Evolutionary conservation across 2,888 invertebrate genomes (phyloP).

Genomic region (Phymatocera aterrima): DNA sequence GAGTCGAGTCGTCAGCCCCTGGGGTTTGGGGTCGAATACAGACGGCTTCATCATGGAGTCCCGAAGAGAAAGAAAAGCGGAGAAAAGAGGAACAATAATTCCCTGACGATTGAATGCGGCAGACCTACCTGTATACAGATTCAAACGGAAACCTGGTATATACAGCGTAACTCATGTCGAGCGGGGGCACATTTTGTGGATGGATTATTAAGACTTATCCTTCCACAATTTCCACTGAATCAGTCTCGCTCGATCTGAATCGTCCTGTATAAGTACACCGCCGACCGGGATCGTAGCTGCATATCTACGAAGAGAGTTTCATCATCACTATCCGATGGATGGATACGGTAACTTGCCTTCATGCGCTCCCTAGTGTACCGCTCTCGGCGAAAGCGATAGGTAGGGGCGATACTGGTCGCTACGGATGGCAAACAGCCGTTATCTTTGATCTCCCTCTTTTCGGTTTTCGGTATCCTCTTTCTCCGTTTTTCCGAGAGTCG

Average conservation of each 20-base stretch:
- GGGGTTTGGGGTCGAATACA: too few species aligned
- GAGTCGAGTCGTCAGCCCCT: too few species aligned
- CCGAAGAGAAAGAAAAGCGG: background rate
- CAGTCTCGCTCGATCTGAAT: too few species aligned
- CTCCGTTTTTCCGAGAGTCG: too few species aligned
- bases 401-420: background rate
- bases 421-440: too few species aligned
- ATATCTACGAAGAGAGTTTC: background rate
- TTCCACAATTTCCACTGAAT: too few species aligned
- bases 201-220: too few species aligned
- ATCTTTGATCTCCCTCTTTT: too few species aligned
- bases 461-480: too few species aligned
- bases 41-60: background rate
- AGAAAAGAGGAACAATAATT: background rate
- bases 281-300: too few species aligned
- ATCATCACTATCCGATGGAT: conserved; percentile 15
- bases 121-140: background rate
- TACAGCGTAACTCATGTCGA: background rate
- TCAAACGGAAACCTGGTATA: background rate
- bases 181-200: background rate
- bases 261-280: too few species aligned
- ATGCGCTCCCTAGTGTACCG: background rate
- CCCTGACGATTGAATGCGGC: background rate
- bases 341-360: too few species aligned
- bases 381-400: background rate